Percentiles rank a stretch among this genome's conserved stretches.
These are phyloP conservation scores for Acropternis orthonyx DNA, from an alignment of 2,797 vertebrate genomes.

Conservation along the genomic window DNA sequence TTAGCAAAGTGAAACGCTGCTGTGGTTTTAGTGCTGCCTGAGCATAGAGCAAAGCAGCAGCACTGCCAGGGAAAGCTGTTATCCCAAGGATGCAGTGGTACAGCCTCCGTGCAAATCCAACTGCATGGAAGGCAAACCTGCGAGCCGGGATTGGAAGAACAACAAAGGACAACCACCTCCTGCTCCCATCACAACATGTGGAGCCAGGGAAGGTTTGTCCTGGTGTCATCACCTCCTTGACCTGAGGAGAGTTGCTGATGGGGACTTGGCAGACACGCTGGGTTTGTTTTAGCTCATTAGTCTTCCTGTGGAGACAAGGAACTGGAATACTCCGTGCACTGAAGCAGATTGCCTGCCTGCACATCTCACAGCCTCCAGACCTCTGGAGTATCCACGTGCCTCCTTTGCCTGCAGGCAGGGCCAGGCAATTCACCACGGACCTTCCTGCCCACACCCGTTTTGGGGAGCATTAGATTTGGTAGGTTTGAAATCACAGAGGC, in stretches of 20 bases:
- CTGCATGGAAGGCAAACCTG: background rate
- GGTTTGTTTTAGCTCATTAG: background rate
- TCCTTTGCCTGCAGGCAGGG: background rate
- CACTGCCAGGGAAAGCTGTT: rapidly evolving
- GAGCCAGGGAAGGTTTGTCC: rapidly evolving
- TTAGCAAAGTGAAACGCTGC: background rate
- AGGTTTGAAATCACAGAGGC: conserved; percentile 1
- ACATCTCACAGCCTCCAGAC: background rate
- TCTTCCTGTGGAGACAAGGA: background rate
- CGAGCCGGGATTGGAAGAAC: background rate
- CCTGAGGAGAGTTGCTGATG: background rate
- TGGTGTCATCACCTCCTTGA: background rate
- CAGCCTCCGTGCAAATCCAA: background rate
- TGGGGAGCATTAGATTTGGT: background rate
- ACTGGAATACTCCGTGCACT: background rate
- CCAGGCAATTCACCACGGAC: background rate
- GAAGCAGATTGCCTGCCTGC: background rate
- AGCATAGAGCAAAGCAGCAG: background rate
- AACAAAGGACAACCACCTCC: background rate
- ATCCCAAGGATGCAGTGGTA: background rate
- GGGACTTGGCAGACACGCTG: background rate
- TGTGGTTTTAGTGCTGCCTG: background rate
- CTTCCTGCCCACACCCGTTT: rapidly evolving
- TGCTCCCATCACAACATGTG: background rate
- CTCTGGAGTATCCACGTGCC: background rate